Conservation (phyloP, 2,113 vertebrate species). For the Chitala chitala region DNA sequence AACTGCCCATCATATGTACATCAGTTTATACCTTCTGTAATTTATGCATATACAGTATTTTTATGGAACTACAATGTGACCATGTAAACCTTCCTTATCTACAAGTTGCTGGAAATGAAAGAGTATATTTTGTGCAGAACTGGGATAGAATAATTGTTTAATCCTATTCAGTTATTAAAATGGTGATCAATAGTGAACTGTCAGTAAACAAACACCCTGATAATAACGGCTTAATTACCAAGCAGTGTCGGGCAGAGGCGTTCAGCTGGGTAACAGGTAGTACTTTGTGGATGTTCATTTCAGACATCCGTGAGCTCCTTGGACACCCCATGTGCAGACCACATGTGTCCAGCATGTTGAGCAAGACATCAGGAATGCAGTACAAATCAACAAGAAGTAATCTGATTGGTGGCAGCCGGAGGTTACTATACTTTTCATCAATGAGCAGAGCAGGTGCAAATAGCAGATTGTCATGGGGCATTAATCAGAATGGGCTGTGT, state of each 20-base stretch:
- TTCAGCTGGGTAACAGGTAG: background rate
- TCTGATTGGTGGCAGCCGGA: background rate
- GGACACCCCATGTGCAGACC: background rate
- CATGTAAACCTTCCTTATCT: too few relatives aligned
- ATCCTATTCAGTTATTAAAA: too few relatives aligned
- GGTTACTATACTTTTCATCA: background rate
- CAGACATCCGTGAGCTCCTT: background rate
- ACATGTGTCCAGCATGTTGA: background rate
- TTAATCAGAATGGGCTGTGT: background rate
- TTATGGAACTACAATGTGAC: too few relatives aligned
- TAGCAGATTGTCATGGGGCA: background rate
- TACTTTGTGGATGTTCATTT: background rate
- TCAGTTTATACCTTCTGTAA: background rate
- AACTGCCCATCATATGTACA: background rate
- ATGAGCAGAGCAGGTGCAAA: background rate
- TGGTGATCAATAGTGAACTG: background rate
- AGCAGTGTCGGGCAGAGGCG: background rate
- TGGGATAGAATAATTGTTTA: too few relatives aligned
- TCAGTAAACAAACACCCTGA: background rate
- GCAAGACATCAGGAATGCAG: background rate
- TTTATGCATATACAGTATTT: too few relatives aligned
- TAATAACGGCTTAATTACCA: background rate
- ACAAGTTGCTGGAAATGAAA: too few relatives aligned
- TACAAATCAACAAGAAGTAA: background rate
- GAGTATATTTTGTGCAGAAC: too few relatives aligned